phyloP scores from a whole-genome alignment of 2,113 vertebrate species.

The Prietella phreatophila region DNA sequence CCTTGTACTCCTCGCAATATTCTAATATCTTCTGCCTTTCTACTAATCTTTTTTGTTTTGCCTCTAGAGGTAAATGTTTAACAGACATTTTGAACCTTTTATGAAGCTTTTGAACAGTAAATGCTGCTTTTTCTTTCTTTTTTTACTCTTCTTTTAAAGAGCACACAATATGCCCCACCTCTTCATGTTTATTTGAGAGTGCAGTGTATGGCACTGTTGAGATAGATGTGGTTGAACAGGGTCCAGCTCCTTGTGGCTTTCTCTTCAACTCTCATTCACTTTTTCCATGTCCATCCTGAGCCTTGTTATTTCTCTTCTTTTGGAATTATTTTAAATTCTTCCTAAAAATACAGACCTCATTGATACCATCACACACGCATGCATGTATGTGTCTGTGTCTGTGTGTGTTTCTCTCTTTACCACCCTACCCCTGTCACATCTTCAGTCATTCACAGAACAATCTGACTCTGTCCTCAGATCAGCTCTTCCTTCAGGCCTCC shows the following conservation, averaged over 20 bases:
- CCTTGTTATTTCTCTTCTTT: background rate
- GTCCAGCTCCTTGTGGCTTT: constrained; percentile 4
- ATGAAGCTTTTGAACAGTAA: background rate
- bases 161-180: background rate
- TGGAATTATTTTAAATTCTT: background rate
- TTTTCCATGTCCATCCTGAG: constrained; percentile 34
- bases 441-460: background rate
- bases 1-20: background rate
- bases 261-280: constrained; percentile 29
- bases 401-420: background rate
- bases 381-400: background rate
- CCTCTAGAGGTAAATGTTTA: background rate
- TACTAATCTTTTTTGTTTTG: background rate
- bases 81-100: background rate
- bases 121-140: background rate
- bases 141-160: too few species aligned
- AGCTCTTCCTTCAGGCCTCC: background rate
- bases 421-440: background rate
- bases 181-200: constrained; percentile 25
- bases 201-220: background rate
- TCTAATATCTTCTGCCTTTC: background rate
- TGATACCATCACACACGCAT: background rate
- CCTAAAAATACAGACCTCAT: background rate
- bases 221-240: constrained; percentile 20
- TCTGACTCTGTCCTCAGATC: constrained; percentile 6